Conservation (phyloP, 2,797 vertebrate species). For the Linurgus olivaceus region DNA sequence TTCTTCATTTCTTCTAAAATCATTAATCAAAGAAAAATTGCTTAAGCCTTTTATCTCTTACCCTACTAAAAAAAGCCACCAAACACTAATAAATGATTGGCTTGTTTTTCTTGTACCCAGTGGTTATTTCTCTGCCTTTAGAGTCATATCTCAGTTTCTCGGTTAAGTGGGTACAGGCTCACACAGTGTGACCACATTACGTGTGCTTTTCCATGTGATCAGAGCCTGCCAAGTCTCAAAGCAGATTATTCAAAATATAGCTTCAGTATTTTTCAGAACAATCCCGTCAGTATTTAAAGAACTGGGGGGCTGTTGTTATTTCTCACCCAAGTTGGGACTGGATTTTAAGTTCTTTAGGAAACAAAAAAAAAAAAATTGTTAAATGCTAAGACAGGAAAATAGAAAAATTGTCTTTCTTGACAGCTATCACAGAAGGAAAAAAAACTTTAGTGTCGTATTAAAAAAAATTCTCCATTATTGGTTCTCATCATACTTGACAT, state of each 20-base stretch:
- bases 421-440: not conserved
- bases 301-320: not conserved
- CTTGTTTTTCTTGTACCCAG: not conserved
- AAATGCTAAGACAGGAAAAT: not conserved
- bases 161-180: not conserved
- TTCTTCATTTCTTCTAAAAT: not conserved
- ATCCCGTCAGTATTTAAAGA: not conserved
- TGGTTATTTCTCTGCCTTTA: not conserved
- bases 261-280: slow-evolving; percentile 1
- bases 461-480: not conserved
- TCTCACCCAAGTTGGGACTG: not conserved
- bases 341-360: not conserved
- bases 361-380: not conserved
- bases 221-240: slow-evolving; percentile 15
- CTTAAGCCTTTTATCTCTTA: not conserved
- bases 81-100: not conserved
- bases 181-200: not conserved
- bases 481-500: not conserved
- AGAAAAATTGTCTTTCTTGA: not conserved
- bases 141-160: not conserved
- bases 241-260: not conserved
- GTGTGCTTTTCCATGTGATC: not conserved
- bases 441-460: not conserved
- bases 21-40: not conserved
- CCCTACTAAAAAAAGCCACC: not conserved